Evolutionary conservation across 2,888 invertebrate genomes (phyloP), one percentile per base, ranked within the genome.

Genomic region (Leptothorax acervorum): DNA sequence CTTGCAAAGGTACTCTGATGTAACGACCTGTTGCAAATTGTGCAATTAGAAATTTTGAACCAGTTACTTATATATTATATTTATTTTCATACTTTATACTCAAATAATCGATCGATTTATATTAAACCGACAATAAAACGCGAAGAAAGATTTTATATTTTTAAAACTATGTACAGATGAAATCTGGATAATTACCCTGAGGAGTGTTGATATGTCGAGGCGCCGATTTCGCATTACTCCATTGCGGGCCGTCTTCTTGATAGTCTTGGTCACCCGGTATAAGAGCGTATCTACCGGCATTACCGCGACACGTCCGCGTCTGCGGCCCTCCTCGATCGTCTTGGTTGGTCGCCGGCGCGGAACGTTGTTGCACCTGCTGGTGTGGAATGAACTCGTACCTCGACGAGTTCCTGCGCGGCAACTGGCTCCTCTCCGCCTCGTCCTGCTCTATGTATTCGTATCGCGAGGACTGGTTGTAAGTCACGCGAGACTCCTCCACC

Each of bases 371-470:
- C 83, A 91, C 84, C 87, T 92, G 92, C 86, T 92, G 93, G n/a
- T 89, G 92, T 70, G 92, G 90, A 82, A 92, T 88, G 87, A 91
- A 92, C 76, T 93, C 93, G 86, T 94, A 92, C 85, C 93, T 90
- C 74, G 92, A 90, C 31, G 92, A 92, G 45, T 89, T 87, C 31
- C 90, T 88, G 55, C 93, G 87, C 62, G 91, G 90, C 45, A 92
- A 76, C 70, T 91, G 92, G 35, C 76, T 76, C n/a, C 85, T 83
- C 48, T 88, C 87, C 68, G 78, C 42, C 42, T 91, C 89, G 11
- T 92, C 92, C 45, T 92, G 92, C 51, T 91, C 90, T 48, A 94
- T 93, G 88, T 93, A 94, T 82, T 95, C 94, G 90, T 95, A 95
- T 60, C 94, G 89, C 28, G 92, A 91, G 4, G 86, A 68, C 23